Evolutionary conservation across 1,140 invertebrate species (phyloP).

Genomic region (Drosophila sproati): DNA sequence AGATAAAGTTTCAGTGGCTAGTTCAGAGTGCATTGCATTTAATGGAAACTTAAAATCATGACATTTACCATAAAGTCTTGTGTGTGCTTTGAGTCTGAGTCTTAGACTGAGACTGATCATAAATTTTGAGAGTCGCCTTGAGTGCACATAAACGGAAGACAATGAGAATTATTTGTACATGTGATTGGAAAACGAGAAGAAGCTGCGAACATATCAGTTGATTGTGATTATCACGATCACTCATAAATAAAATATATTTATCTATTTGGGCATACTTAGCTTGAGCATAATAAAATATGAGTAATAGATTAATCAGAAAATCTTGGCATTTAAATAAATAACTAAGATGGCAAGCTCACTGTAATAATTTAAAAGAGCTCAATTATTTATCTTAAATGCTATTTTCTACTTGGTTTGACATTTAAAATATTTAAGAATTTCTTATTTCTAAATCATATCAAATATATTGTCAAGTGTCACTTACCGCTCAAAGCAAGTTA

Average conservation of each 20-base stretch:
- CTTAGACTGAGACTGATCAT: conserved; percentile 54
- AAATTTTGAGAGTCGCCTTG: conserved; percentile 43
- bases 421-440: background rate
- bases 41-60: conserved; percentile 75
- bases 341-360: background rate
- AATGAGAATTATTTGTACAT: conserved; percentile 42
- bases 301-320: background rate
- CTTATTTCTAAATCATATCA: background rate
- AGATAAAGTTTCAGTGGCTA: conserved; percentile 56
- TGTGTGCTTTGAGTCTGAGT: conserved; percentile 11
- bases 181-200: conserved; percentile 25
- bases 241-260: conserved; percentile 30
- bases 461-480: background rate
- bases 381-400: no score
- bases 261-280: background rate
- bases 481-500: background rate
- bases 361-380: no score
- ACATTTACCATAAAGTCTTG: conserved; percentile 64
- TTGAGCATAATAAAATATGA: background rate
- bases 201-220: conserved; percentile 28
- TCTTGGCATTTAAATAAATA: conserved; percentile 5
- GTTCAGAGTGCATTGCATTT: conserved; percentile 77
- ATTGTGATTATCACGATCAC: conserved; percentile 37
- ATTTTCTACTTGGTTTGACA: no score
- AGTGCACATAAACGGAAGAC: conserved; percentile 44